Evolutionary conservation across 1,140 invertebrate species (phyloP).

Genomic region (Stegodyphus dumicola): DNA sequence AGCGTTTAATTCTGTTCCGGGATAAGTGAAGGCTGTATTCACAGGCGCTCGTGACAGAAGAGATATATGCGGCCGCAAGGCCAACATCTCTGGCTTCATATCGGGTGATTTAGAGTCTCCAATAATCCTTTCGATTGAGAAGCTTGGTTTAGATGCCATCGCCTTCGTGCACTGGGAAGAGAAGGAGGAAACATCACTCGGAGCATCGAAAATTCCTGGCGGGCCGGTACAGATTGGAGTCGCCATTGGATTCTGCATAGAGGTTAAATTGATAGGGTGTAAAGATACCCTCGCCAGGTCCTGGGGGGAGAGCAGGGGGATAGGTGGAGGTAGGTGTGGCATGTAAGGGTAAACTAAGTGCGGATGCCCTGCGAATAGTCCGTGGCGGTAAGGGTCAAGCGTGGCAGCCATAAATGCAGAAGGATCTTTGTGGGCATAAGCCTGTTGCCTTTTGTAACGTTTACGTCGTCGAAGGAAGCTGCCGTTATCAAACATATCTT

Average conservation of each 20-base stretch:
- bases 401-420: slow-evolving; percentile 65
- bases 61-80: slow-evolving; percentile 30
- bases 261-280: slow-evolving; percentile 37
- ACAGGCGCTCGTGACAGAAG: slow-evolving; percentile 32
- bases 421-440: slow-evolving; percentile 61
- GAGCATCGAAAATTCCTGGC: slow-evolving; percentile 16
- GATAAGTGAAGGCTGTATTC: slow-evolving; percentile 26
- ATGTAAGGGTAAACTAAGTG: slow-evolving; percentile 64
- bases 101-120: slow-evolving; percentile 47
- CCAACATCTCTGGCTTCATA: slow-evolving; percentile 39
- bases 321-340: slow-evolving; percentile 61
- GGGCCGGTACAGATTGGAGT: slow-evolving; percentile 18
- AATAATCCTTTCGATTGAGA: slow-evolving; percentile 60
- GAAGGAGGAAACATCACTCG: slow-evolving; percentile 17
- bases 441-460: slow-evolving; percentile 82
- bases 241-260: slow-evolving; percentile 22
- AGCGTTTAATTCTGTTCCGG: slow-evolving; percentile 1
- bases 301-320: slow-evolving; percentile 47
- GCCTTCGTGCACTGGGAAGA: slow-evolving; percentile 40
- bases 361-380: slow-evolving; percentile 59
- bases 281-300: slow-evolving; percentile 48
- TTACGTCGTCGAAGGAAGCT: slow-evolving; percentile 94
- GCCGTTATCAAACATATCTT: slow-evolving; percentile 99
- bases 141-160: slow-evolving; percentile 47
- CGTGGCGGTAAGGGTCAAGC: slow-evolving; percentile 64